Percentiles rank a stretch among this genome's conserved stretches.
Evolutionary conservation across 2,113 vertebrate genomes (phyloP).

Genomic region (Scartelaos histophorus): DNA sequence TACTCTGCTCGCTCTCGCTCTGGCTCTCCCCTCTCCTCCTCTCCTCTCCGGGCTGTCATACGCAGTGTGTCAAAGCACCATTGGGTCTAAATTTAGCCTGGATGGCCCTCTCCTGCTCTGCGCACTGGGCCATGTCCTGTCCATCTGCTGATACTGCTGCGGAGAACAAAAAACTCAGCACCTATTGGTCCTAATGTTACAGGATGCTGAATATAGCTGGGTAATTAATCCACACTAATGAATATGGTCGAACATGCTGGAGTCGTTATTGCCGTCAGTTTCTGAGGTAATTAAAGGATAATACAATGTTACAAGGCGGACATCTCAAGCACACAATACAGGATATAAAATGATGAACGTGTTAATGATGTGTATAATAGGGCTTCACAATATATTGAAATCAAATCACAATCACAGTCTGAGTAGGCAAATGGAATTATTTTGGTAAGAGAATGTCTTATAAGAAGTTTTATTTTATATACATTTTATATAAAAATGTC

Average conservation of each 20-base stretch:
- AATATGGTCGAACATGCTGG: neutral
- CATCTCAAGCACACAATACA: no score
- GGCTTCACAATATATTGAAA: no score
- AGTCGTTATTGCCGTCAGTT: no score
- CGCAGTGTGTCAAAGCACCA: constrained; percentile 62
- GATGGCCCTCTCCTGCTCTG: constrained; percentile 39
- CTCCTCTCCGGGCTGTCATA: constrained; percentile 64
- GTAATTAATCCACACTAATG: neutral
- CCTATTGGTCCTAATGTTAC: neutral
- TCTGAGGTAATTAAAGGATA: no score
- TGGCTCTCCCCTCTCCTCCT: constrained; percentile 1
- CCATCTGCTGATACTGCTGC: constrained; percentile 65
- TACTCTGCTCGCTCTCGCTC: neutral
- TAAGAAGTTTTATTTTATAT: no score
- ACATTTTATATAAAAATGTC: no score
- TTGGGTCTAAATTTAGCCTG: constrained; percentile 68
- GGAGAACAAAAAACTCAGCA: constrained; percentile 43
- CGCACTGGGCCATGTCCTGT: constrained; percentile 66
- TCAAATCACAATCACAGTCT: no score
- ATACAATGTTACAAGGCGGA: no score
- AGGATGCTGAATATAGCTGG: neutral
- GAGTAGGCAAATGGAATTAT: no score
- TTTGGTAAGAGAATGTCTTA: no score
- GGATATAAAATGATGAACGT: no score
- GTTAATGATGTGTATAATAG: no score